Evolutionary conservation across 2,797 vertebrate genomes (phyloP), one percentile per base, ranked within the genome.

Genomic region (Crocodylus rhombifer): DNA sequence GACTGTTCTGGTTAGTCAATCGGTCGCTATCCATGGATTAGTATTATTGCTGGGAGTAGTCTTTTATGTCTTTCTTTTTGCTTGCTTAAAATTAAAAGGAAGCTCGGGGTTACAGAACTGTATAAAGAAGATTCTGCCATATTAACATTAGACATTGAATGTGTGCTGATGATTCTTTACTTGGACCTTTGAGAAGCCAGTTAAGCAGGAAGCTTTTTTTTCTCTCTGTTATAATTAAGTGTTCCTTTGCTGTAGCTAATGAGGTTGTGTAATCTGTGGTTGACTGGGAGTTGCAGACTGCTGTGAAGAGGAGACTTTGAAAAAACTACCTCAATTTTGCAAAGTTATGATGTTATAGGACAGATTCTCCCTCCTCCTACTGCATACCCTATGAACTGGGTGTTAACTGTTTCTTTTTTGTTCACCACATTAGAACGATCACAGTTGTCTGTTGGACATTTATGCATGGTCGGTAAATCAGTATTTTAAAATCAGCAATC

Each of bases 191-290:
- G 86, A 30, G 9, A 75, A 96, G 75, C 87, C 93, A n/a, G 65
- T 64, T 63, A 9, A 77, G 80, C 92, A 89, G 92, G 94, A 94
- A 95, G 79, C 80, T 95, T 4, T 87, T 56, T 90, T 87, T 56
- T 89, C 62, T 90, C 77, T 95, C 92, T 94, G 86, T 61, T 85
- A 65, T 90, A 87, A 91, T 88, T 85, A 79, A 25, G 76, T 67
- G 90, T 94, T 80, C 88, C 94, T 93, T 95, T 55, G 33, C 28
- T 51, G 25, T 87, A 60, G 26, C 81, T 91, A 83, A 82, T 64
- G n/a, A 62, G 64, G 51, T 95, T 95, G 86, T n/a, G 26, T 86
- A 89, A 96, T 65, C 62, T 23, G 67, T 84, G 84, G 55, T 74
- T 74, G 73, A 26, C 60, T 12, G 16, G 77, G 8, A 17, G 51